Conservation (phyloP, 2,113 vertebrate species). For the Papio anubis region DNA sequence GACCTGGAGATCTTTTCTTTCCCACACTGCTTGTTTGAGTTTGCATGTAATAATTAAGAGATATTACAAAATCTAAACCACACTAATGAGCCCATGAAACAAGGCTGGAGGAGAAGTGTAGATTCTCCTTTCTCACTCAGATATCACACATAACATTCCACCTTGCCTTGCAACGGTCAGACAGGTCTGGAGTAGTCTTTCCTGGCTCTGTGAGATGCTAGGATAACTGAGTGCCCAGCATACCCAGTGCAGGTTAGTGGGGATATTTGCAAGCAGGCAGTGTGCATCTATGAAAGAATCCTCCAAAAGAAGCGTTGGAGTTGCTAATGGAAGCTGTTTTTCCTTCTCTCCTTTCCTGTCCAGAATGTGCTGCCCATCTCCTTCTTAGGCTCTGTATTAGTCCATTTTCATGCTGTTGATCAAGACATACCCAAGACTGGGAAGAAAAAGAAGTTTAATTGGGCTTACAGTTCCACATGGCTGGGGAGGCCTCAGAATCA, state of each 20-base stretch:
- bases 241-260: neutral
- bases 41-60: neutral
- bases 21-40: neutral
- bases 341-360: neutral
- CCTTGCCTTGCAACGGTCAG: neutral
- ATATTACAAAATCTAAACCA: neutral
- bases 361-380: neutral
- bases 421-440: no score
- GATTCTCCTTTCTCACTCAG: neutral
- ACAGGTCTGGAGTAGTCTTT: neutral
- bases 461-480: no score
- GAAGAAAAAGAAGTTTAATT: no score
- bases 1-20: neutral
- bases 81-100: neutral
- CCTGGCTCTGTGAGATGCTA: neutral
- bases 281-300: neutral
- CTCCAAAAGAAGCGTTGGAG: neutral
- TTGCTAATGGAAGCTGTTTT: neutral
- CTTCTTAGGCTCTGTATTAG: neutral
- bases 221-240: neutral
- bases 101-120: neutral
- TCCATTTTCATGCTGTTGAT: no score
- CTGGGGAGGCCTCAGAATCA: no score
- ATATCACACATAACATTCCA: neutral
- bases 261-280: neutral